Evolutionary conservation across 2,797 vertebrate genomes (phyloP).

Genomic region (Corythornis leucogaster): DNA sequence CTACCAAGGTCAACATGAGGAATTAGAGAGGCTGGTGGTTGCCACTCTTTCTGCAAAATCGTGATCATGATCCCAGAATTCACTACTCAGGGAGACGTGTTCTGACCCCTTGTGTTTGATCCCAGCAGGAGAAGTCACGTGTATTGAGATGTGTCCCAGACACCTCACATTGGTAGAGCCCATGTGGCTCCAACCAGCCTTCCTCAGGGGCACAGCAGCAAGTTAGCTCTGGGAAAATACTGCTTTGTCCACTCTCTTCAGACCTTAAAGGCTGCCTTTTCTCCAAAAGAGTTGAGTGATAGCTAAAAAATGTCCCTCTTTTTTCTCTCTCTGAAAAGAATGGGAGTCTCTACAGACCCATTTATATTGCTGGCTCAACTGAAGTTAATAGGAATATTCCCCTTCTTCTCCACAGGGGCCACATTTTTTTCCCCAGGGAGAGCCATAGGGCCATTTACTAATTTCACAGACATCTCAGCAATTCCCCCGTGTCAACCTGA

Average conservation of each 20-base stretch:
- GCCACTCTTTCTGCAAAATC: neutral
- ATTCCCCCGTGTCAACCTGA: conserved; percentile 22
- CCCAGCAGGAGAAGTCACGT: neutral
- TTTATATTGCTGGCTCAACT: conserved; percentile 39
- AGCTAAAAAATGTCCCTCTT: conserved; percentile 36
- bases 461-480: conserved; percentile 22
- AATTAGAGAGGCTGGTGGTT: neutral
- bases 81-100: neutral
- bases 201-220: neutral
- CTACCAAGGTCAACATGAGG: conserved; percentile 34
- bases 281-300: conserved; percentile 13
- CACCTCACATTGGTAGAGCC: neutral
- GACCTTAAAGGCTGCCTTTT: neutral
- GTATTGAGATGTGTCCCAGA: conserved; percentile 18
- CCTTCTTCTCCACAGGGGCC: conserved; percentile 17
- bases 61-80: neutral
- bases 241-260: neutral
- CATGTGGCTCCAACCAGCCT: neutral
- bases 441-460: conserved; percentile 4
- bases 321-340: conserved; percentile 3
- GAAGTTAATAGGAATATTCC: conserved; percentile 24
- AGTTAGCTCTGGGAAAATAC: neutral
- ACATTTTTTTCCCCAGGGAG: neutral
- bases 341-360: neutral
- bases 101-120: conserved; percentile 42